Conservation (phyloP, 2,113 vertebrate genomes). For the Pangasianodon gigas region DNA sequence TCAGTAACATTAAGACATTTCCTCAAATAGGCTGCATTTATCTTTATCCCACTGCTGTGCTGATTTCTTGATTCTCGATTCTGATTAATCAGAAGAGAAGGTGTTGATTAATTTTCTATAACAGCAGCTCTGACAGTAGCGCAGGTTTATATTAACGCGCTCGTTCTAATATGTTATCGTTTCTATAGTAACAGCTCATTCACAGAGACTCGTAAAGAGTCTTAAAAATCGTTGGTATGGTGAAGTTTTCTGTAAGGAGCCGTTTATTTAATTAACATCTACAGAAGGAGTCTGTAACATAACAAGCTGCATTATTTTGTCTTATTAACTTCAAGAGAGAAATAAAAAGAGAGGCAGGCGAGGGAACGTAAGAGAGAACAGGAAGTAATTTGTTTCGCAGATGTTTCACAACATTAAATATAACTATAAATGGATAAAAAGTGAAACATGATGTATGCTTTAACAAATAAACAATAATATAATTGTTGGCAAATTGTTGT, state of each 20-base stretch:
- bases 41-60: neutral
- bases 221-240: neutral
- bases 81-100: neutral
- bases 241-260: too few relatives aligned
- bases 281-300: neutral
- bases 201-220: neutral
- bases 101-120: neutral
- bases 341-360: too few relatives aligned
- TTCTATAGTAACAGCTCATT: neutral
- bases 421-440: neutral
- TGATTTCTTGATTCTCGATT: neutral
- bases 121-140: neutral
- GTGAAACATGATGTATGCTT: neutral
- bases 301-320: neutral
- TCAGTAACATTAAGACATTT: neutral
- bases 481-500: too few relatives aligned
- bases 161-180: neutral
- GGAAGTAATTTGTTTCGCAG: too few relatives aligned
- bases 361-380: too few relatives aligned
- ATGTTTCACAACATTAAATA: too few relatives aligned
- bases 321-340: neutral
- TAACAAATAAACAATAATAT: neutral
- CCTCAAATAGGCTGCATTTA: neutral
- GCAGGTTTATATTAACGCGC: neutral
- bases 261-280: too few relatives aligned